Evolutionary conservation across 2,888 invertebrate genomes (phyloP).

Genomic region (Aromia moschata): DNA sequence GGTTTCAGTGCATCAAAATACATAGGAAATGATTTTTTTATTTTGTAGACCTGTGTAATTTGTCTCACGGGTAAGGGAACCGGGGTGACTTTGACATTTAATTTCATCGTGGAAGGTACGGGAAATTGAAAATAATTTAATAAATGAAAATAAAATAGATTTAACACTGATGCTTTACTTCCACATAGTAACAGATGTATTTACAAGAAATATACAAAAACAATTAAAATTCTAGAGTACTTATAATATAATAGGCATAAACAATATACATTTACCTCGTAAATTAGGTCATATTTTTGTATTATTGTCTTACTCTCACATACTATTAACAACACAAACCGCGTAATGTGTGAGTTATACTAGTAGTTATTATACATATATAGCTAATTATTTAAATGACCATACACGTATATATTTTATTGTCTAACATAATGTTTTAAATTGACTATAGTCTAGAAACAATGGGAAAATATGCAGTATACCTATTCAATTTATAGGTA

Average conservation of each 20-base stretch:
- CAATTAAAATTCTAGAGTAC: no score
- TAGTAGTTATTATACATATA: neutral
- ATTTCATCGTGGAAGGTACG: no score
- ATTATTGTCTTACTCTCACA: constrained; percentile 25
- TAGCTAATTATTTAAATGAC: constrained; percentile 1
- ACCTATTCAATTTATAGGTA: no score
- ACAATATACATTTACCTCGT: constrained; percentile 15
- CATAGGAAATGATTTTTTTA: no score
- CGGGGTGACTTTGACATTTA: no score
- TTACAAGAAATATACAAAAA: constrained; percentile 28
- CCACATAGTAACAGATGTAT: constrained; percentile 44
- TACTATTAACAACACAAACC: constrained; percentile 1
- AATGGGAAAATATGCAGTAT: constrained; percentile 15
- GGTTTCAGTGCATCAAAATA: no score
- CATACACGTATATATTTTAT: constrained; percentile 3
- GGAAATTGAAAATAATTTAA: no score
- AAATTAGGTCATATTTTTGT: constrained; percentile 8
- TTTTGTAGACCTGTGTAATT: no score
- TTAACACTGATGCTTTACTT: constrained; percentile 40
- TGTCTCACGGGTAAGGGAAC: no score
- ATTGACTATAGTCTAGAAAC: constrained; percentile 21
- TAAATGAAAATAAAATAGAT: constrained; percentile 7
- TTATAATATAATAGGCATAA: constrained; percentile 22
- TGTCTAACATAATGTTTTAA: constrained; percentile 16
- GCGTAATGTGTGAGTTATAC: constrained; percentile 1